Percentiles rank a stretch among this genome's conserved stretches.
phyloP scores from a whole-genome alignment of 2,113 vertebrate species.

The Theristicus caerulescens region DNA sequence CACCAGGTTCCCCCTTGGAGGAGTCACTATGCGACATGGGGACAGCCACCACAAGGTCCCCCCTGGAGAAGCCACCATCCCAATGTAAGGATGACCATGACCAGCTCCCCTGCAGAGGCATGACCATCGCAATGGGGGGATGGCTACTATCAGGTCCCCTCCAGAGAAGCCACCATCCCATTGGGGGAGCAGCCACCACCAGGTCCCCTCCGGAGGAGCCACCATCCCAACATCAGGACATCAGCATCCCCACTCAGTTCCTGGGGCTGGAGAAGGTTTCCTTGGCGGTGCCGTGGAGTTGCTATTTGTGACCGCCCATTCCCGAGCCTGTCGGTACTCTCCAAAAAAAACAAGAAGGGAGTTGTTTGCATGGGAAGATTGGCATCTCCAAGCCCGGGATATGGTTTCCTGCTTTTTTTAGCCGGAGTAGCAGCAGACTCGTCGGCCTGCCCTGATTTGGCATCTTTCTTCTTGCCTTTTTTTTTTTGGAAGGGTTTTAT shows the following conservation, averaged over 20 bases:
- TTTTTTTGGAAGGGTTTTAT: constrained; percentile 19
- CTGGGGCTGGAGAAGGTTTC: neutral
- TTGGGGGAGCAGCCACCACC: neutral
- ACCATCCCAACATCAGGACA: neutral
- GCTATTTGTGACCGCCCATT: constrained; percentile 44
- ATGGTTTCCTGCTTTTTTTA: constrained; percentile 70
- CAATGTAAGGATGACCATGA: neutral
- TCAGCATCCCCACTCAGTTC: neutral
- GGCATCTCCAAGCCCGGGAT: constrained; percentile 63
- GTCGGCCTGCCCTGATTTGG: constrained; percentile 53
- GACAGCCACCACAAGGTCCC: no score
- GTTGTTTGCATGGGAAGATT: constrained; percentile 68
- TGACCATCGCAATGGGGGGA: neutral
- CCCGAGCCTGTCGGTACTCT: constrained; percentile 5
- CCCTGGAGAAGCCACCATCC: neutral
- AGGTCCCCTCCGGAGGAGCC: neutral
- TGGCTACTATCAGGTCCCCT: neutral
- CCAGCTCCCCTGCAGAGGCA: neutral
- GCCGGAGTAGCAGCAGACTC: constrained; percentile 44
- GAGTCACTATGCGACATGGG: neutral
- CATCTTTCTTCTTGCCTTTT: neutral
- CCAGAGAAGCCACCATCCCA: neutral
- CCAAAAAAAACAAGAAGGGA: constrained; percentile 67
- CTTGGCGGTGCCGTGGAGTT: neutral
- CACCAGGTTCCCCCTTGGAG: neutral